Evolutionary conservation across 2,797 vertebrate species (phyloP).

Genomic region (Phylloscopus collybita): DNA sequence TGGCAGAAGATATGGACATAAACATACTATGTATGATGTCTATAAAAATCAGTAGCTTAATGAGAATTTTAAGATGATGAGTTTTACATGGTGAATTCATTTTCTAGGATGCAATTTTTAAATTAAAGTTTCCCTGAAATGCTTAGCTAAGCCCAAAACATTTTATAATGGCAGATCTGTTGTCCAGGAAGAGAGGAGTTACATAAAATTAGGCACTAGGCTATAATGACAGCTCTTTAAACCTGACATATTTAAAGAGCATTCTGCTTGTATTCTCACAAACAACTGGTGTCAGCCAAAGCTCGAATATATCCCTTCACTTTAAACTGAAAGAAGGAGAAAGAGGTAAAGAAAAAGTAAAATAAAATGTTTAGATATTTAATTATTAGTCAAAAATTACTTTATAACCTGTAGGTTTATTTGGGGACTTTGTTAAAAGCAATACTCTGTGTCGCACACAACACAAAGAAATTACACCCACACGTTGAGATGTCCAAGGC

Average conservation of each 20-base stretch:
- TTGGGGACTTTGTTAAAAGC: background rate
- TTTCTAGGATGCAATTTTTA: background rate
- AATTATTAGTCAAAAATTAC: background rate
- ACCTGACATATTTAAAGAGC: background rate
- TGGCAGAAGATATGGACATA: background rate
- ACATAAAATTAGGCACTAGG: background rate
- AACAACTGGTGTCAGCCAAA: background rate
- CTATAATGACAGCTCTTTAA: background rate
- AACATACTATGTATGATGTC: no score
- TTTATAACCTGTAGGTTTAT: background rate
- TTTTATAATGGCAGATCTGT: background rate
- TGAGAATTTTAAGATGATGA: background rate
- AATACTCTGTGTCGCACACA: background rate
- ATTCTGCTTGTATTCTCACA: background rate
- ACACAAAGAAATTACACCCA: no score
- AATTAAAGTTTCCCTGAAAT: background rate
- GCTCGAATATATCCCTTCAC: rapidly evolving
- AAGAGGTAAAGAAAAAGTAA: background rate
- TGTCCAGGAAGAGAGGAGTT: background rate
- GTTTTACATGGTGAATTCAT: background rate
- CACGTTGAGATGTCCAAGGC: no score
- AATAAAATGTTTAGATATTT: background rate
- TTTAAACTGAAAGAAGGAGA: background rate
- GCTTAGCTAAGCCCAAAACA: background rate
- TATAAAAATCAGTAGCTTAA: background rate